These are phyloP conservation scores for Blastomussa wellsi DNA, from an alignment of 92 coral and sea anemone species.

Conservation along the genomic window DNA sequence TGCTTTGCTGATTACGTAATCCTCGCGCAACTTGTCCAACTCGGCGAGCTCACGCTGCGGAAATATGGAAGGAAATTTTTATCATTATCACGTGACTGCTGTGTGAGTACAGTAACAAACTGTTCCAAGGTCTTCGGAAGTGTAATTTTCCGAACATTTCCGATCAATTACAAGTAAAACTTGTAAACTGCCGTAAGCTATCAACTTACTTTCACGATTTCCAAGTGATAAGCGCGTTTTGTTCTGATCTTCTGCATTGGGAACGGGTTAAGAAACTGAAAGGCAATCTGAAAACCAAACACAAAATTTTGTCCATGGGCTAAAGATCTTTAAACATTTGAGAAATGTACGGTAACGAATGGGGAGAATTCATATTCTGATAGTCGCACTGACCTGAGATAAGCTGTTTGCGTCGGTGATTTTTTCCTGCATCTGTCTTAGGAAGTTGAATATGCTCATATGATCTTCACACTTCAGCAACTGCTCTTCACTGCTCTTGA, in stretches of 20 bases:
- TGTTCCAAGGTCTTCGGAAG: background rate
- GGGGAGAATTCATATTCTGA: background rate
- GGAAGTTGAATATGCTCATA: constrained; percentile 83
- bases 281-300: constrained; percentile 66
- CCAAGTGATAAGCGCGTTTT: constrained; percentile 72
- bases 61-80: background rate
- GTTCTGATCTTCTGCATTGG: constrained; percentile 95
- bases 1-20: constrained; percentile 73
- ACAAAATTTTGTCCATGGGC: background rate
- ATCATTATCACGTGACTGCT: background rate
- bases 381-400: constrained; percentile 54
- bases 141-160: background rate
- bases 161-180: background rate
- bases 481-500: constrained; percentile 79
- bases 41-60: constrained; percentile 87
- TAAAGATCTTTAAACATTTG: background rate
- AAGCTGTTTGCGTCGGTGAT: constrained; percentile 71
- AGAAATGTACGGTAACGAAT: background rate
- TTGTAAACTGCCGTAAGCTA: background rate
- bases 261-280: constrained; percentile 92
- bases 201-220: constrained; percentile 68
- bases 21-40: constrained; percentile 82
- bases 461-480: constrained; percentile 78
- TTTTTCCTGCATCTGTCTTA: constrained; percentile 93
- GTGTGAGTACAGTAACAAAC: background rate